Percentiles rank a stretch among this genome's conserved stretches.
phyloP scores from a whole-genome alignment of 2,888 invertebrate species.

The Sclerodermus sp. region DNA sequence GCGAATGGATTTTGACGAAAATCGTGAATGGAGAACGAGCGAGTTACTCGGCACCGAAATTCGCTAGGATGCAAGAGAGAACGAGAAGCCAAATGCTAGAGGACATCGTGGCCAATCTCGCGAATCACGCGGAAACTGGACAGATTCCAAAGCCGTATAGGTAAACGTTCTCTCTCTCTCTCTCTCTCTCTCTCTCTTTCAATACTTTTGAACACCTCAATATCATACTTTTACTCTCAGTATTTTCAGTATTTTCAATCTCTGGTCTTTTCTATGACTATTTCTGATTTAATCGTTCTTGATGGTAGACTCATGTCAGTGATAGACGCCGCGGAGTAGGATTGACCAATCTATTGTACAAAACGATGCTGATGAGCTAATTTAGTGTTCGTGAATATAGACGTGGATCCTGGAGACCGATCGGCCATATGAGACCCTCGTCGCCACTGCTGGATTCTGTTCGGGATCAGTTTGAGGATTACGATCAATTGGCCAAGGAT shows the following conservation, averaged over 20 bases:
- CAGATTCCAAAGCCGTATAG: constrained; percentile 94
- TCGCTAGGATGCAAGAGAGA: constrained; percentile 91
- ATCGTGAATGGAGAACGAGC: constrained; percentile 93
- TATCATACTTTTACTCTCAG: too few species aligned
- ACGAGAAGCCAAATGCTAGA: constrained; percentile 93
- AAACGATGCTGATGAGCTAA: too few species aligned
- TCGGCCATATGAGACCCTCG: constrained; percentile 92
- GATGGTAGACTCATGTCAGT: too few species aligned
- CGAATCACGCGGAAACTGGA: constrained; percentile 92
- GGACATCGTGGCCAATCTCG: constrained; percentile 89
- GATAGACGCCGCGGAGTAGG: too few species aligned
- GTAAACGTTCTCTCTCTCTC: constrained; percentile 19
- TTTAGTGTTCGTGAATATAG: constrained; percentile 37
- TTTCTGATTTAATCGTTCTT: too few species aligned
- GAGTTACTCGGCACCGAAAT: constrained; percentile 92
- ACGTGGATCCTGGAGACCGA: constrained; percentile 88
- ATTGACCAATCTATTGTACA: too few species aligned
- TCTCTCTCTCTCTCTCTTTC: too few species aligned
- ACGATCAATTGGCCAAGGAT: constrained; percentile 91
- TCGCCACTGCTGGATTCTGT: constrained; percentile 91
- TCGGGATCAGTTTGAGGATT: constrained; percentile 90
- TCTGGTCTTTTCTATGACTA: too few species aligned
- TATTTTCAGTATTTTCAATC: too few species aligned
- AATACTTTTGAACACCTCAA: too few species aligned
- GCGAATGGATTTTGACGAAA: constrained; percentile 92